These are phyloP conservation scores for Corvus cornix DNA, from an alignment of 2,113 vertebrate species.

Conservation along the genomic window DNA sequence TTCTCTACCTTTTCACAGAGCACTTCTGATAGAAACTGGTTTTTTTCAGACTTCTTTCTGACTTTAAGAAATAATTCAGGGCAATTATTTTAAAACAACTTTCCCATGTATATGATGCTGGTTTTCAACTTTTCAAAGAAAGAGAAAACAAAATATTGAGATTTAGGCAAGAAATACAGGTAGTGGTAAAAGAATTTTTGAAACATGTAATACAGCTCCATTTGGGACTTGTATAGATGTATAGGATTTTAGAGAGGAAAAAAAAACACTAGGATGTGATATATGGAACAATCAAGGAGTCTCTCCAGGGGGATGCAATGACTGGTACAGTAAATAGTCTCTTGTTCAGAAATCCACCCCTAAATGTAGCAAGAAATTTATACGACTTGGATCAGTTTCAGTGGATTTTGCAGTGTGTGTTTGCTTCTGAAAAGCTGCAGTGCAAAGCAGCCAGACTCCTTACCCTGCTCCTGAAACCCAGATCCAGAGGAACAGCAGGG, in stretches of 20 bases:
- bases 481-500: neutral
- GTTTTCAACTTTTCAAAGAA: neutral
- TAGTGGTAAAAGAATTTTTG: neutral
- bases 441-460: neutral
- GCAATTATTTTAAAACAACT: neutral
- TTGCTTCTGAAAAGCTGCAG: neutral
- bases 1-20: neutral
- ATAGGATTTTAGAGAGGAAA: neutral
- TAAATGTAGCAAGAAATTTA: neutral
- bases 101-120: neutral
- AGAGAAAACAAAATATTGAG: neutral
- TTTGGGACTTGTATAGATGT: neutral
- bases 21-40: neutral
- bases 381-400: neutral
- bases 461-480: neutral
- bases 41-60: neutral
- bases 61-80: neutral
- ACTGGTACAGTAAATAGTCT: neutral
- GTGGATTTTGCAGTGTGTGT: neutral
- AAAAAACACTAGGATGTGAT: neutral
- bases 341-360: neutral
- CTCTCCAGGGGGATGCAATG: accelerated
- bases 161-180: neutral
- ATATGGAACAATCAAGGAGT: neutral
- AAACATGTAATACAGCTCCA: neutral